Evolutionary conservation across 2,113 vertebrate genomes (phyloP), one percentile per base, ranked within the genome.

Genomic region (Corvus cornix): DNA sequence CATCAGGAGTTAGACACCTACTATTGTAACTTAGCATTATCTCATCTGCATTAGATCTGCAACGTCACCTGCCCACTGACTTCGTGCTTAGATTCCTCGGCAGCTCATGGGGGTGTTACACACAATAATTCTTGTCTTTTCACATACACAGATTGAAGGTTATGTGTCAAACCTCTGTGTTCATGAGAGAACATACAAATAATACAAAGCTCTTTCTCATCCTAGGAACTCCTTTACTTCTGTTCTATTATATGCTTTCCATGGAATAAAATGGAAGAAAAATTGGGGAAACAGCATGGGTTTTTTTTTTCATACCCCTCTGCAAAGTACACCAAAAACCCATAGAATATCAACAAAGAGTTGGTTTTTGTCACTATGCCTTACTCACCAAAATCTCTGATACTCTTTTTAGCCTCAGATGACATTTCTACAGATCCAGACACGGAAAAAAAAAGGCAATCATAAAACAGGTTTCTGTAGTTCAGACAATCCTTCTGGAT

Each of bases 401-500:
- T 37, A n/a, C 16, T 68, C 77, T 53, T 84, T 74, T 58, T 19
- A 87, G 64, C 35, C 51, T 81, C 79, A 81, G 43, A 76, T 58
- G 46, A 78, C 26, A 55, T 9, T 79, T 58, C n/a, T 74, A 89
- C 31, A 93, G 66, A 84, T 31, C 8, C 53, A 82, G 35, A 70
- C 87, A 59, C 2, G 6, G 31, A 39, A 60, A 76, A 78, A 52
- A 64, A 56, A 49, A 75, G 23, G 39, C 51, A 79, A 73, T 79
- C 76, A 76, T 52, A 69, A 37, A 93, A 55, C 87, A 94, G 77
- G 80, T 75, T 80, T 75, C 66, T 91, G n/a, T 15, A 94, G 70
- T 60, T 91, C 89, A 89, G 64, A 58, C 55, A 94, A 82, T 70
- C 53, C 64, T 91, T 55, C 89, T 94, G 67, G 81, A 85, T 74